Percentiles rank a stretch among this genome's conserved stretches.
Evolutionary conservation across 1,140 invertebrate genomes (phyloP).

Genomic region (Riptortus pedestris): DNA sequence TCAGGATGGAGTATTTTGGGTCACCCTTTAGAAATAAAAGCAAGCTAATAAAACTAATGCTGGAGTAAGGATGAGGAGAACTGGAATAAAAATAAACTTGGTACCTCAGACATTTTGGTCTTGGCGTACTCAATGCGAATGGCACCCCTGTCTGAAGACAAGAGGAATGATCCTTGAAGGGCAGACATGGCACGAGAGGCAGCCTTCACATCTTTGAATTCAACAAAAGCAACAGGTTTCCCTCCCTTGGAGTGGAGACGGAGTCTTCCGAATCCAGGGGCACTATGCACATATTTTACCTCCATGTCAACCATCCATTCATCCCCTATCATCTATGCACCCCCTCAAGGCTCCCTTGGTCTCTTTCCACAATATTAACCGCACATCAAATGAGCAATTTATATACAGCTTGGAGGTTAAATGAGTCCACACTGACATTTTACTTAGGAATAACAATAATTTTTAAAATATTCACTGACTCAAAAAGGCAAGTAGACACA

Average conservation of each 20-base stretch:
- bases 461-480: too few species aligned
- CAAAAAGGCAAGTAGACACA: too few species aligned
- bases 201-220: slow-evolving; percentile 83
- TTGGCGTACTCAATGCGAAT: slow-evolving; percentile 97
- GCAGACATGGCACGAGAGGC: slow-evolving; percentile 81
- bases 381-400: too few species aligned
- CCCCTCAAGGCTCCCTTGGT: neutral
- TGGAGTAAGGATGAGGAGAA: too few species aligned
- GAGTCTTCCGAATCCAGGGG: slow-evolving; percentile 91
- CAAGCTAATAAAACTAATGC: too few species aligned
- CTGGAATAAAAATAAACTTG: too few species aligned
- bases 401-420: too few species aligned
- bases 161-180: slow-evolving; percentile 86
- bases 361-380: too few species aligned
- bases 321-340: neutral
- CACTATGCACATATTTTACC: slow-evolving; percentile 56
- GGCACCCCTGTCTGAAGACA: slow-evolving; percentile 87
- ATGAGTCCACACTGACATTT: too few species aligned
- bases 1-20: too few species aligned
- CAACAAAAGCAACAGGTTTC: slow-evolving; percentile 89
- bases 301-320: neutral
- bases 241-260: slow-evolving; percentile 92
- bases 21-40: too few species aligned
- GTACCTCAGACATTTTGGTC: slow-evolving; percentile 88
- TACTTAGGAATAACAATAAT: too few species aligned